Percentiles rank a stretch among this genome's conserved stretches.
Evolutionary conservation across 2,888 invertebrate species (phyloP).

Genomic region (Silvanus unidentatus): DNA sequence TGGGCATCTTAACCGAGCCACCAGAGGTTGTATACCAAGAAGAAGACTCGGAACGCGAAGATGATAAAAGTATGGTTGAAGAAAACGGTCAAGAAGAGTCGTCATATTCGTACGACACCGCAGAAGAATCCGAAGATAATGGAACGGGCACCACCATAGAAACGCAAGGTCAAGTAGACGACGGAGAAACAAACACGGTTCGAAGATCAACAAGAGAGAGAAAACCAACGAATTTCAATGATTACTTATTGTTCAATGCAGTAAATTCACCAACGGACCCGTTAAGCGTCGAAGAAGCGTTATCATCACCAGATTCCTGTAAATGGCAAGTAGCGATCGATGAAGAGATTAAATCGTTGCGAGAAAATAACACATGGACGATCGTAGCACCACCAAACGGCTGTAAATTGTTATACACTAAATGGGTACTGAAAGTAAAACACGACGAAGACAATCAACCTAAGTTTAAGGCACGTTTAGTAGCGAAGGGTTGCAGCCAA

Average conservation of each 20-base stretch:
- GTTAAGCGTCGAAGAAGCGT: neutral
- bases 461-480: slow-evolving; percentile 8
- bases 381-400: slow-evolving; percentile 6
- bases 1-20: neutral
- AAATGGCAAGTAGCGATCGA: slow-evolving; percentile 7
- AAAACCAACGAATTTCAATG: neutral
- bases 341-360: slow-evolving; percentile 7
- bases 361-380: slow-evolving; percentile 8
- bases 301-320: slow-evolving; percentile 1
- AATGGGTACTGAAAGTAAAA: slow-evolving; percentile 12
- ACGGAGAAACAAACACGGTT: neutral
- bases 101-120: too few species aligned
- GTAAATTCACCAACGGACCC: neutral
- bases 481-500: slow-evolving; percentile 9
- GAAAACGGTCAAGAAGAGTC: too few species aligned
- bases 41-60: too few species aligned
- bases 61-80: too few species aligned
- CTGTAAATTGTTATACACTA: neutral
- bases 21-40: neutral
- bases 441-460: slow-evolving; percentile 7
- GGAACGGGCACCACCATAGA: too few species aligned
- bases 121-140: too few species aligned
- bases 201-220: neutral
- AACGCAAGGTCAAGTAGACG: too few species aligned
- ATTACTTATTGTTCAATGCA: neutral